phyloP scores from a whole-genome alignment of 2,888 invertebrate species.

The Cheilosia soror region DNA sequence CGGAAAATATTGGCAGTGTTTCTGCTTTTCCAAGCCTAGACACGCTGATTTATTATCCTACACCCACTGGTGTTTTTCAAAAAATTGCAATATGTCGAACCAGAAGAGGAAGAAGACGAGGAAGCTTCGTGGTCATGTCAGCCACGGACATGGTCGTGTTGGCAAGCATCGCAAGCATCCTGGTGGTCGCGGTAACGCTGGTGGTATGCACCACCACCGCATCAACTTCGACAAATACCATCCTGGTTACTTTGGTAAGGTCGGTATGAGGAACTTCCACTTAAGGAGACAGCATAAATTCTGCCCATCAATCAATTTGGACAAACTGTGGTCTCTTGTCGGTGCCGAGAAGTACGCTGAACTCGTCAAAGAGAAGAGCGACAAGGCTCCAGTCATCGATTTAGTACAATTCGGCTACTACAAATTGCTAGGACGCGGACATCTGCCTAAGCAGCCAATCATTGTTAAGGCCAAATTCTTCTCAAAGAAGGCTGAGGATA shows the following conservation, averaged over 20 bases:
- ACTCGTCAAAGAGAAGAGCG: slow-evolving; percentile 91
- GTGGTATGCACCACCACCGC: slow-evolving; percentile 99
- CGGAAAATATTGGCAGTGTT: too few relatives aligned
- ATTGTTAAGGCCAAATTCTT: slow-evolving; percentile 99
- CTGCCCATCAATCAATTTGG: slow-evolving; percentile 97
- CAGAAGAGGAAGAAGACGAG: slow-evolving; percentile 98
- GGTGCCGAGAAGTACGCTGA: slow-evolving; percentile 94
- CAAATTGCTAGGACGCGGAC: slow-evolving; percentile 98
- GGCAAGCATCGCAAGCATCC: slow-evolving; percentile 99
- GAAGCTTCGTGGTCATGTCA: slow-evolving; percentile 99
- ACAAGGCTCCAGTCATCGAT: slow-evolving; percentile 98
- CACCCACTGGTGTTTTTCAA: too few relatives aligned
- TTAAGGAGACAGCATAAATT: slow-evolving; percentile 95
- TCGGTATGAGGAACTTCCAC: slow-evolving; percentile 99
- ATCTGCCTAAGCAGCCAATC: slow-evolving; percentile 97
- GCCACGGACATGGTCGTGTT: slow-evolving; percentile 99
- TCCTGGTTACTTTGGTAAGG: slow-evolving; percentile 99
- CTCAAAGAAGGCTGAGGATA: slow-evolving; percentile 97
- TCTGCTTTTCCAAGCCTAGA: too few relatives aligned
- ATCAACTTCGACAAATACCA: slow-evolving; percentile 99
- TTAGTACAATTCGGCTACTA: slow-evolving; percentile 98
- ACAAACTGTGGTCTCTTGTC: slow-evolving; percentile 98
- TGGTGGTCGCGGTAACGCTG: slow-evolving; percentile 99
- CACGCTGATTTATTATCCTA: too few relatives aligned
- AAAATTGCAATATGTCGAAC: too few relatives aligned